Evolutionary conservation across 2,888 invertebrate genomes (phyloP), one percentile per base, ranked within the genome.

Genomic region (Eupithecia vulgata): DNA sequence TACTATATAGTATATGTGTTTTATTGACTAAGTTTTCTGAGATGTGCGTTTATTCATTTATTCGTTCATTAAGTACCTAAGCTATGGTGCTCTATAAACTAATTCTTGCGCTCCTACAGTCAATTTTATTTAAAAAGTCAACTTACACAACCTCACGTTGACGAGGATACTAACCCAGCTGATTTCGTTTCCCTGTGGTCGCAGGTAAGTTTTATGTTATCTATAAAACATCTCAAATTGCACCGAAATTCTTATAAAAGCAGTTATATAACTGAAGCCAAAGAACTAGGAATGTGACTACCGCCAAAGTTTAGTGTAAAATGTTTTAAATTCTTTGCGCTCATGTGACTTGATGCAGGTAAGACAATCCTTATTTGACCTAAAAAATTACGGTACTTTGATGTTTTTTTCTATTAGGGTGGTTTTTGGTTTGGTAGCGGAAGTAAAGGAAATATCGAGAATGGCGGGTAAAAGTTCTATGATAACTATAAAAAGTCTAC

Each of bases 221-320:
- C 85, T 85, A 81, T 84, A 82, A 87, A 89, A 88, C 85, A 87
- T 87, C 82, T 85, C 72, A 75, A 70, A 73, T 68, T 74, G 79
- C 67, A 34, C 82, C 85, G 76, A 89, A 89, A 90, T 90, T 87
- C 88, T 84, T 84, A 83, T 84, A 87, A 88, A 88, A 85, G 90
- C 88, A 86, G 88, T 88, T 88, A 85, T 85, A 83, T 85, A 80
- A 76, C 83, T 79, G 76, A 79, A 77, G 82, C 62, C 66, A 80
- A 86, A 87, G 89, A 90, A 88, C 84, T 83, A 85, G 79, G 82
- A 84, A 86, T 89, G 91, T 89, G 90, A 90, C 88, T 81, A 83
- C 79, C 81, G 84, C 84, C 83, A 84, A 87, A 82, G 82, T 83
- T 81, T 81, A 73, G 82, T 79, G 80, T 81, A 74, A 77, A 81